Evolutionary conservation across 2,888 invertebrate genomes (phyloP), one percentile per base, ranked within the genome.

Genomic region (Sicus ferrugineus): DNA sequence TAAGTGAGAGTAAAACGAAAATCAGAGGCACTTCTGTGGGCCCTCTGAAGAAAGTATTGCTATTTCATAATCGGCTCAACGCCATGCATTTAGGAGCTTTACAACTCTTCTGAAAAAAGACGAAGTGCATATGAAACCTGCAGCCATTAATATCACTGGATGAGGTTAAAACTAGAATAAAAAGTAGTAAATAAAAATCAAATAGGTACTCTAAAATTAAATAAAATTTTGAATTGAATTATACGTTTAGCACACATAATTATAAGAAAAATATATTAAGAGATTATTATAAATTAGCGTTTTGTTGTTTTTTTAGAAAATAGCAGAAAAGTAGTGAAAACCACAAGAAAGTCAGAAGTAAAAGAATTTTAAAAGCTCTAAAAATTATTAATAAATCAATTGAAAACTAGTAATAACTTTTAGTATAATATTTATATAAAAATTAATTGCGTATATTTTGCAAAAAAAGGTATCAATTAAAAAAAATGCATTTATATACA

Each of bases 361-460:
- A 65, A 34, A 38, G 38, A 26, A 54, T 54, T 54, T 28, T 54
- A 54, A 54, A 54, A 14, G 28, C 28, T 54, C 21, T 23, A 54
- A n/a, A n/a, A n/a, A n/a, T n/a, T n/a, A 26, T 54, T 21, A 3
- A 50, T 23, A 54, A 54, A 54, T 1, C 14, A 42, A 42, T n/a
- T 42, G 42, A 42, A 42, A n/a, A 14, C n/a, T 42, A 30, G n/a
- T 7, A 65, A 31, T 38, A 38, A 54, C 34, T 50, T 54, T 52
- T 65, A 65, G 65, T 54, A 54, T 65, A 65, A 65, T 76, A 77
- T 73, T 75, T 78, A 77, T 78, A 76, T 77, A 79, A 74, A 74
- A 71, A 69, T 52, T 65, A 66, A 73, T 69, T 71, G 69, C 58
- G 67, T 64, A 67, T 65, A 68, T 65, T 58, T 67, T 58, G 42